A percentile compares a stretch with the other conserved stretches of the same genome.
Conservation (phyloP, 2,113 vertebrate genomes). For the Pterocles orientalis region DNA sequence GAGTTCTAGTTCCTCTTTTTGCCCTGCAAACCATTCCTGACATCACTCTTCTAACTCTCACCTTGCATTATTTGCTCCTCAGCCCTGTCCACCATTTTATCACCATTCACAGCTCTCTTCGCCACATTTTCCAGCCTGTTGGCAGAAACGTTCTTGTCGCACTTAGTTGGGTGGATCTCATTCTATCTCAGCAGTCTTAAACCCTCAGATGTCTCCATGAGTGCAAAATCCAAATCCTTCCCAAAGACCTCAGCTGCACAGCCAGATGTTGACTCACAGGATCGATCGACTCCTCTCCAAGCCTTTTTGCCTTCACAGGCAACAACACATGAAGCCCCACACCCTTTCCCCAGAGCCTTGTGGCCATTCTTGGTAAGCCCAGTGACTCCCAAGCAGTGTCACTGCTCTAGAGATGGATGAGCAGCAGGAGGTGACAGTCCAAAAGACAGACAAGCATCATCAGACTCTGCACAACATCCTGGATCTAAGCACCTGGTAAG, state of each 20-base stretch:
- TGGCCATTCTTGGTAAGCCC: not conserved
- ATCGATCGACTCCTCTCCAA: not conserved
- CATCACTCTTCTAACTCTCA: not conserved
- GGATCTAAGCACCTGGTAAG: not conserved
- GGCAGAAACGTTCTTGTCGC: not conserved
- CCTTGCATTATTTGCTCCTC: not conserved
- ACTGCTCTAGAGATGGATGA: no score
- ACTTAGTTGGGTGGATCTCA: not conserved
- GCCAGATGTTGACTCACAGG: not conserved
- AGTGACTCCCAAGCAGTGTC: not conserved
- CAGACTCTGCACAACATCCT: no score
- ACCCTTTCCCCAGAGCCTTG: not conserved
- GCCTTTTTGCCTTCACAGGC: not conserved
- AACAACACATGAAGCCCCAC: not conserved
- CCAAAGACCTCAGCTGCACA: not conserved
- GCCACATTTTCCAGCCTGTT: not conserved
- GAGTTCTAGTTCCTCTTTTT: not conserved
- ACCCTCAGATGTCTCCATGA: not conserved
- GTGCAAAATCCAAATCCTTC: not conserved
- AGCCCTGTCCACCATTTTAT: not conserved
- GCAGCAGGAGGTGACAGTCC: not conserved
- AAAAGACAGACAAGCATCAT: not conserved
- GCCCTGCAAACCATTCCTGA: not conserved
- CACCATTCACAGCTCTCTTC: not conserved
- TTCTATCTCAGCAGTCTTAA: not conserved